Conservation (phyloP, 2,113 vertebrate genomes). For the Chiloscyllium plagiosum region DNA sequence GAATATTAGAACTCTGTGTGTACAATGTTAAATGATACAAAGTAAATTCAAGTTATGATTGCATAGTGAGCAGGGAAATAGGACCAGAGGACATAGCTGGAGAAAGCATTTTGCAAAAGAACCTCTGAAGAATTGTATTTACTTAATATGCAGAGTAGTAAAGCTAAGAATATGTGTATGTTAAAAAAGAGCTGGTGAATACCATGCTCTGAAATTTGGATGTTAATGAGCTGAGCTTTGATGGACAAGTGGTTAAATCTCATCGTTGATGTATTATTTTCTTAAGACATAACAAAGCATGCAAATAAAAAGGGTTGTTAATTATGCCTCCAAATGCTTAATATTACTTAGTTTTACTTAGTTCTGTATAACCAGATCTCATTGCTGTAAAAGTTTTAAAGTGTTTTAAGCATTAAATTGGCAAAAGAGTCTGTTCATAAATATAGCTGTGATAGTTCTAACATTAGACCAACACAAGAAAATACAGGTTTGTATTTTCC, state of each 20-base stretch:
- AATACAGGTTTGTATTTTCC: background rate
- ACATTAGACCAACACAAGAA: background rate
- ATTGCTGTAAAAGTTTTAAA: background rate
- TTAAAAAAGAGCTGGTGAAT: slow-evolving; percentile 1
- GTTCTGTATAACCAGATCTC: background rate
- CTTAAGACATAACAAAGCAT: background rate
- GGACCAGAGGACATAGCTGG: background rate
- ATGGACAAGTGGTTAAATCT: background rate
- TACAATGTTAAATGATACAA: background rate
- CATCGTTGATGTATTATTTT: background rate
- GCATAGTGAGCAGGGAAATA: background rate
- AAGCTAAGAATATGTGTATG: background rate
- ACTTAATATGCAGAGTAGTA: background rate
- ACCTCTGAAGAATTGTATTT: background rate
- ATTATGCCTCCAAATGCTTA: background rate
- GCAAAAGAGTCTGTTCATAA: too few species aligned
- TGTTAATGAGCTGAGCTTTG: background rate
- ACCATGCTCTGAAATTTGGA: background rate
- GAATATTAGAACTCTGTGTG: background rate
- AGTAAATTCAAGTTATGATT: background rate
- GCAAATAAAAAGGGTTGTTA: background rate
- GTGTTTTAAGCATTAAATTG: background rate
- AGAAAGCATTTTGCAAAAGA: background rate
- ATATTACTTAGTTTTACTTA: background rate
- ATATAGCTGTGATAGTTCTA: background rate